Conservation (phyloP, 2,797 vertebrate species). For the Cryptoblepharus egeriae region DNA sequence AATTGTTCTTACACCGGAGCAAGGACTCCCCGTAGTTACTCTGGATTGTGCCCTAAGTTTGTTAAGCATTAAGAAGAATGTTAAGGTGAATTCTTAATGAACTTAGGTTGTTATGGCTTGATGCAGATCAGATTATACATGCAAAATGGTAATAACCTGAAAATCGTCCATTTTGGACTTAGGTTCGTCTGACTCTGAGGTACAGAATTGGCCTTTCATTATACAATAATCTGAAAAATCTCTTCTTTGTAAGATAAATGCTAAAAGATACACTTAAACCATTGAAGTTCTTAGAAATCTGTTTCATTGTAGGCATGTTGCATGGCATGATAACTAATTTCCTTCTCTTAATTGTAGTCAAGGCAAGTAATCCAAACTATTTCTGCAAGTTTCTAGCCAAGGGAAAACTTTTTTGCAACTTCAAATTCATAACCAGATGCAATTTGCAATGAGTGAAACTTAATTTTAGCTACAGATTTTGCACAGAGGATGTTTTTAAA, state of each 20-base stretch:
- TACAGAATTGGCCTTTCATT: too few species aligned
- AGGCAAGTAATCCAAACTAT: slow-evolving; percentile 11
- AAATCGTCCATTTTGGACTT: too few species aligned
- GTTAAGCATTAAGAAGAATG: too few species aligned
- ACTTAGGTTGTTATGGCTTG: too few species aligned
- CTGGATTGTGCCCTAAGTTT: too few species aligned
- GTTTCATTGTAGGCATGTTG: not conserved
- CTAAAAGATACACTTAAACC: not conserved
- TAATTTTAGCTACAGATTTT: not conserved
- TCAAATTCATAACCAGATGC: not conserved
- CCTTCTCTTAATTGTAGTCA: not conserved
- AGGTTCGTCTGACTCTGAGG: too few species aligned
- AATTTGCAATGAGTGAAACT: slow-evolving; percentile 14
- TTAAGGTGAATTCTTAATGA: too few species aligned
- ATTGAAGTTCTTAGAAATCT: not conserved
- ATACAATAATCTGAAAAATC: not conserved
- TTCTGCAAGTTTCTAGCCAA: not conserved
- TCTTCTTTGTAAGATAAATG: not conserved
- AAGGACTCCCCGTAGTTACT: too few species aligned
- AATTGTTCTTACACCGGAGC: too few species aligned
- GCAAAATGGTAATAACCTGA: too few species aligned
- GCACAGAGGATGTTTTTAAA: not conserved
- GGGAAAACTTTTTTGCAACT: slow-evolving; percentile 21
- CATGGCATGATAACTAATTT: fast-evolving
- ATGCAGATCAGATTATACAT: too few species aligned